Base-by-base conservation (phyloP, 2,113 vertebrate genomes). In the Pterocles gutturalis region DNA sequence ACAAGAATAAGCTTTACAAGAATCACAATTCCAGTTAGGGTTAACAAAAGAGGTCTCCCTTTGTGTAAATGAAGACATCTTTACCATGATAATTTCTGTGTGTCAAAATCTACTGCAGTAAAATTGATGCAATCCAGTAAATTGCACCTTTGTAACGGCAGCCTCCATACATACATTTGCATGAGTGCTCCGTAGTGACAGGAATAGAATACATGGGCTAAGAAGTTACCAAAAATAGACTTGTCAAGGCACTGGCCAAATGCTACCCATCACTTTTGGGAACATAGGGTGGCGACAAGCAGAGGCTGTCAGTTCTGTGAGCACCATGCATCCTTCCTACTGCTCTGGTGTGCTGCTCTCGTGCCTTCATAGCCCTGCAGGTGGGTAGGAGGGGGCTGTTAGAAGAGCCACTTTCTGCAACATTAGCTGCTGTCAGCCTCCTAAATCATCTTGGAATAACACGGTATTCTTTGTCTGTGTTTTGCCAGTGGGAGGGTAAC, bases 11-110 rank as follows among this genome's bases (percentile, higher is more conserved):
- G 60, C 48, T 67, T 83, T 83, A 60, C 22, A 58, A 79, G 53
- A 95, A 86, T 28, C 2, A 8, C 57, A 83, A 5, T 95, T 92
- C 33, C 48, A 70, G 43, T 64, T 67, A 80, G 22, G 73, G 96
- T 84, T 87, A 96, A 87, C 41, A 87, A 53, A 77, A 83, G 16
- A 95, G 4, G 3, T n/a, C 76, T 88, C 41, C 38, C 46, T 95
- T 93, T 96, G 77, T 95, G 77, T 91, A 96, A 93, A 86, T 57
- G 53, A 91, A 96, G 84, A 48, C 16, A 46, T 77, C 83, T 84
- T 77, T 81, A 43, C 58, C 70, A 69, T 70, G 83, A 73, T 93
- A 83, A 94, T 88, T 89, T 80, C 64, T 91, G 90, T 91, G 95
- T 94, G 93, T 92, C 96, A 87, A 62, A 75, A 92, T 86, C 62